Evolutionary conservation across 2,797 vertebrate species (phyloP).

Genomic region (Sebastes steindachneri): DNA sequence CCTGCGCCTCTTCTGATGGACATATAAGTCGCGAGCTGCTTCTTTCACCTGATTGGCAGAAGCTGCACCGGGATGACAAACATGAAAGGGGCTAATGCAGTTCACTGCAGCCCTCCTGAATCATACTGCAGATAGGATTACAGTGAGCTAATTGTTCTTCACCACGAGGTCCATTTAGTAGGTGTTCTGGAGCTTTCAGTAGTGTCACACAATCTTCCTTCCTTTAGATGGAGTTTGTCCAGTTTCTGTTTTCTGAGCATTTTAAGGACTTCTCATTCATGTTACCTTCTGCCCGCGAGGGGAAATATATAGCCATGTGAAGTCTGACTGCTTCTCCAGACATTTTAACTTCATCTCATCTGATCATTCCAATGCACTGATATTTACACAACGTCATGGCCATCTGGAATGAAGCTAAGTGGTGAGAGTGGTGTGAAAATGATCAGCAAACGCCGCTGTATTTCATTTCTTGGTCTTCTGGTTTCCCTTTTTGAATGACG

Average conservation of each 20-base stretch:
- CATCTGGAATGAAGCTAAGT: no score
- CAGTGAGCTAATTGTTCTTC: not conserved
- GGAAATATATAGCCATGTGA: no score
- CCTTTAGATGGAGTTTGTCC: not conserved
- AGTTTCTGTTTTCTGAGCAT: not conserved
- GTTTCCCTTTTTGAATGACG: no score
- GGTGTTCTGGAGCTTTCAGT: not conserved
- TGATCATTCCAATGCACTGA: no score
- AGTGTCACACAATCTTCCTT: not conserved
- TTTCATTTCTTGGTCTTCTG: no score
- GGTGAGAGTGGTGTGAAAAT: no score
- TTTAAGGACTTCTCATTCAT: no score
- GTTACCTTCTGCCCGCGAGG: no score
- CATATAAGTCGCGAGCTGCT: constrained; percentile 28
- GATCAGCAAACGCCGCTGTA: no score
- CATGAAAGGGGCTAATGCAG: not conserved
- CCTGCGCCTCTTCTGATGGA: constrained; percentile 13
- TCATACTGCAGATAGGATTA: not conserved
- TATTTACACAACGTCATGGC: no score
- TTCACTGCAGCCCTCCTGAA: not conserved
- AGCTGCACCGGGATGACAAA: not conserved
- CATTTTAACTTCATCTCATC: no score
- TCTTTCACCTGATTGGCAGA: not conserved
- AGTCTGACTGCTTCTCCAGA: no score
- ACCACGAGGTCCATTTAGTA: not conserved